phyloP scores from a whole-genome alignment of 2,797 vertebrate genomes.

The Pipistrellus kuhlii region DNA sequence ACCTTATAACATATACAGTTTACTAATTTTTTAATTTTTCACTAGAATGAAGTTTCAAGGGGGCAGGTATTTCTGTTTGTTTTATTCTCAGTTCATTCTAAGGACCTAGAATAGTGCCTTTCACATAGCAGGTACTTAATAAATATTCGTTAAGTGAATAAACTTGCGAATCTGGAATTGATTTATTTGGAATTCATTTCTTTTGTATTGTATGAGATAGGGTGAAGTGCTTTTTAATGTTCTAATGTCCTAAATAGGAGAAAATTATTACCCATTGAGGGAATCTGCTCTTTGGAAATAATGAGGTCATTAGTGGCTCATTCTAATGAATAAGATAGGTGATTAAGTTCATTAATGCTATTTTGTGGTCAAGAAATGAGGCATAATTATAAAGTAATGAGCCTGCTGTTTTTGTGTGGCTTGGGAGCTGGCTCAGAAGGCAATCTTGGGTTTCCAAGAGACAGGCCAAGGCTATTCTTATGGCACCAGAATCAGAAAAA shows the following conservation, averaged over 20 bases:
- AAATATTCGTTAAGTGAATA: slow-evolving; percentile 3
- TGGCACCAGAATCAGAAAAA: not conserved
- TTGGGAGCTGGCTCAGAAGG: not conserved
- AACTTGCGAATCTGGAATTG: slow-evolving; percentile 46
- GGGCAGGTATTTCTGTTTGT: not conserved
- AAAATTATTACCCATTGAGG: not conserved
- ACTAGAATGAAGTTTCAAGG: slow-evolving; percentile 23
- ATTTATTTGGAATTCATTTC: not conserved
- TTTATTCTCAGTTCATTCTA: slow-evolving; percentile 23
- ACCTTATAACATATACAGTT: slow-evolving; percentile 16
- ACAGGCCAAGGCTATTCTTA: not conserved
- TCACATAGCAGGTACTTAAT: not conserved
- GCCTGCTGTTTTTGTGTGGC: not conserved
- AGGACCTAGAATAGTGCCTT: not conserved
- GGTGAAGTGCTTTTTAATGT: not conserved
- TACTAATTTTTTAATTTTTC: not conserved
- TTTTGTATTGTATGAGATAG: slow-evolving; percentile 19
- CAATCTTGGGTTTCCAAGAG: slow-evolving; percentile 19
- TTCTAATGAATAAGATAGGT: slow-evolving; percentile 34
- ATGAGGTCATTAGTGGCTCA: not conserved
- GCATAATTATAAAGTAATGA: slow-evolving; percentile 8
- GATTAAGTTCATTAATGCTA: not conserved
- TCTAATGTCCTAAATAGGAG: not conserved
- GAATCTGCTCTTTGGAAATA: slow-evolving; percentile 48
- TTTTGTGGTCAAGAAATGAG: slow-evolving; percentile 20